These are phyloP conservation scores for Aquila chrysaetos DNA, from an alignment of 2,797 vertebrate genomes.

Conservation along the genomic window DNA sequence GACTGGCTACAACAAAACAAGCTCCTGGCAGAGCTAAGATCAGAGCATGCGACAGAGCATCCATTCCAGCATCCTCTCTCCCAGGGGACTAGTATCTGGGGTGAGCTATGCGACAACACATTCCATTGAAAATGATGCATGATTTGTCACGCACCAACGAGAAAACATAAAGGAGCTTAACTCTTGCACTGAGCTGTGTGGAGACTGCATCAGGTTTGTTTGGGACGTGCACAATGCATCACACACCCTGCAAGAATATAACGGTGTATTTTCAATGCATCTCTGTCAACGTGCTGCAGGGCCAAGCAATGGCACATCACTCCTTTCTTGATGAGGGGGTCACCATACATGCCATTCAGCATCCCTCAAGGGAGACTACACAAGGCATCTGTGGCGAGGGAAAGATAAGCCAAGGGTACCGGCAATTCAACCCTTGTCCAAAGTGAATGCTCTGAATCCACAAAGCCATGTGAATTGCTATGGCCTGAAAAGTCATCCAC, in stretches of 20 bases:
- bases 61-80: neutral
- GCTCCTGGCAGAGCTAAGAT: neutral
- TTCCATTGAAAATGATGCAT: neutral
- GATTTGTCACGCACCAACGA: neutral
- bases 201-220: neutral
- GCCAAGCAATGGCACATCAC: fast-evolving
- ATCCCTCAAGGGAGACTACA: fast-evolving
- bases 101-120: fast-evolving
- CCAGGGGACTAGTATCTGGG: neutral
- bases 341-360: no score
- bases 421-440: neutral
- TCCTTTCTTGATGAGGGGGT: neutral
- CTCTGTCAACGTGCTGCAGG: neutral
- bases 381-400: fast-evolving
- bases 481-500: neutral
- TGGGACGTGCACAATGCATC: neutral
- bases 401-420: neutral
- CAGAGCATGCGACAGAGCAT: neutral
- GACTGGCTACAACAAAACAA: neutral
- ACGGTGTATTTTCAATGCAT: neutral
- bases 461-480: neutral
- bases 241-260: fast-evolving
- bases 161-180: neutral
- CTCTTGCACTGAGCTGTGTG: neutral
- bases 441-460: neutral